These are phyloP conservation scores for Brachionus plicatilis DNA, from an alignment of 1,140 invertebrate species.

Conservation along the genomic window DNA sequence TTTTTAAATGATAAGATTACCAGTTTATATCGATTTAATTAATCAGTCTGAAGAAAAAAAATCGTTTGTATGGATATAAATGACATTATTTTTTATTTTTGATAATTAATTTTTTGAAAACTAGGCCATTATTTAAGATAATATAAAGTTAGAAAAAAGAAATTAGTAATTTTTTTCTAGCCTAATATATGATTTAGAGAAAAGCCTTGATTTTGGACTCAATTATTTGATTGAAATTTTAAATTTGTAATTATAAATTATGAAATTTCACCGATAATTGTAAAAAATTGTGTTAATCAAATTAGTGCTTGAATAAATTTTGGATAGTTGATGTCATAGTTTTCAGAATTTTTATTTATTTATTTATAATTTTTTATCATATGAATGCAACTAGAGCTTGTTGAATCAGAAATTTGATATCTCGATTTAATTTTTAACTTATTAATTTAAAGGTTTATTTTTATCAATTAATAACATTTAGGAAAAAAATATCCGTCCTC, in stretches of 20 bases:
- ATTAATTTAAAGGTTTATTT: neutral
- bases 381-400: neutral
- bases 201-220: too few species aligned
- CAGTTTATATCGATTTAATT: neutral
- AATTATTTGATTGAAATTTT: too few species aligned
- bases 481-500: too few species aligned
- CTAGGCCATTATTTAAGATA: neutral
- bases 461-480: too few species aligned
- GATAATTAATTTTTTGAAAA: neutral
- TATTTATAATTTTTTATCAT: neutral
- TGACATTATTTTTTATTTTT: neutral
- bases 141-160: neutral
- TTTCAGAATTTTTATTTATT: neutral
- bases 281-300: too few species aligned
- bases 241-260: too few species aligned
- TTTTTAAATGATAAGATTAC: neutral
- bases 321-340: neutral
- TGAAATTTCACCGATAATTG: too few species aligned
- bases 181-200: too few species aligned
- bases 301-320: neutral
- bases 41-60: neutral
- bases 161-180: too few species aligned
- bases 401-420: neutral
- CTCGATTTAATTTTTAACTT: neutral
- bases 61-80: neutral